A percentile compares a stretch with the other conserved stretches of the same genome.
phyloP scores from a whole-genome alignment of 2,113 vertebrate genomes.

The Anser cygnoides region DNA sequence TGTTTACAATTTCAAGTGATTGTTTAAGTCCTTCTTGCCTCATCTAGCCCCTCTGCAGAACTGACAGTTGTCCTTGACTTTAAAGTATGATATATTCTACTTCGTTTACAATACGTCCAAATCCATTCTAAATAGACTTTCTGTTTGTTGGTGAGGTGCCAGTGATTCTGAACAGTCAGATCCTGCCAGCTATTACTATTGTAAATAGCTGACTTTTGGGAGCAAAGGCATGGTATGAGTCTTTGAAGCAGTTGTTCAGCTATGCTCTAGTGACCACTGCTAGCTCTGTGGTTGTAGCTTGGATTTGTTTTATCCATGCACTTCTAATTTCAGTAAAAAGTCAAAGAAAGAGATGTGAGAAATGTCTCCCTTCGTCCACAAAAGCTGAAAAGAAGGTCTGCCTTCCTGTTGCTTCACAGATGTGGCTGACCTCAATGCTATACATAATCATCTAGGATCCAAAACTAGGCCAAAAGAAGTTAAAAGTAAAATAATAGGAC shows the following conservation, averaged over 20 bases:
- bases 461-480: background rate
- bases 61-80: constrained; percentile 47
- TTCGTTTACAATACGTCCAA: constrained; percentile 39
- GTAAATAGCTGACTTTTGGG: background rate
- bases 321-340: background rate
- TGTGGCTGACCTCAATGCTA: background rate
- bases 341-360: background rate
- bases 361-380: background rate
- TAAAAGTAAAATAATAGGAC: background rate
- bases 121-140: constrained; percentile 20
- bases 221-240: background rate
- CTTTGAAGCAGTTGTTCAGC: constrained; percentile 35
- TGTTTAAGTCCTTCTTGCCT: constrained; percentile 34
- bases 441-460: background rate
- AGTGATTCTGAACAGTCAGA: constrained; percentile 38
- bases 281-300: background rate
- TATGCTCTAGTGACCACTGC: background rate
- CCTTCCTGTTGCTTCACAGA: background rate
- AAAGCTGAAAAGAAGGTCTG: background rate
- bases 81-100: constrained; percentile 35
- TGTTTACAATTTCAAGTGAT: constrained; percentile 48
- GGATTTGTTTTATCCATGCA: background rate
- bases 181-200: constrained; percentile 29
- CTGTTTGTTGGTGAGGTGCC: constrained; percentile 41
- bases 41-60: constrained; percentile 23